Evolutionary conservation across 1,140 invertebrate genomes (phyloP).

Genomic region (Lepidurus arcticus): DNA sequence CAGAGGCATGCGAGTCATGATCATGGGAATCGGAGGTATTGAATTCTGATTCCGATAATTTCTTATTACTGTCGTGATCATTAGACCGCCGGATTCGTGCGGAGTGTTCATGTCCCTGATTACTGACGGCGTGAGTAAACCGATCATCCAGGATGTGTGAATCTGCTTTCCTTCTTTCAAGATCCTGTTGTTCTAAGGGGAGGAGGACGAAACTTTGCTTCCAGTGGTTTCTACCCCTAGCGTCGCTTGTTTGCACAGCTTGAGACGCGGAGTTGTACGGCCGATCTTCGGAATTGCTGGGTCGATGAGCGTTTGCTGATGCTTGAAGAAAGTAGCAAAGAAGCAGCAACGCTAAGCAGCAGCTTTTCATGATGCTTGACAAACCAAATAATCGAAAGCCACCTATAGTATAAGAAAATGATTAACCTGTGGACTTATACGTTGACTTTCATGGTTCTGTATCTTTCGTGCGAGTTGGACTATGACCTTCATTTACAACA

Average conservation of each 20-base stretch:
- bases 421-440: neutral
- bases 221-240: neutral
- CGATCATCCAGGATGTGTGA: neutral
- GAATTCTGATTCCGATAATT: neutral
- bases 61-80: neutral
- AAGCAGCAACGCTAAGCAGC: neutral
- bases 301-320: neutral
- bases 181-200: neutral
- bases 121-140: neutral
- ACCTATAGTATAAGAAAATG: neutral
- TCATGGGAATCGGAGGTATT: neutral
- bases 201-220: neutral
- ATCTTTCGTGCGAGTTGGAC: neutral
- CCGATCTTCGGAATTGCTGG: neutral
- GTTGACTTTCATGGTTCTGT: neutral
- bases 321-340: neutral
- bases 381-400: neutral
- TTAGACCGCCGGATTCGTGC: neutral
- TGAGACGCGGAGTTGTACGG: neutral
- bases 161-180: neutral
- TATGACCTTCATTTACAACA: neutral
- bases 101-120: neutral
- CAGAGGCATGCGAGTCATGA: constrained; percentile 36
- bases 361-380: neutral
- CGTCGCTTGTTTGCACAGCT: neutral